Evolutionary conservation across 2,797 vertebrate species (phyloP).

Genomic region (Danio aesculapii): DNA sequence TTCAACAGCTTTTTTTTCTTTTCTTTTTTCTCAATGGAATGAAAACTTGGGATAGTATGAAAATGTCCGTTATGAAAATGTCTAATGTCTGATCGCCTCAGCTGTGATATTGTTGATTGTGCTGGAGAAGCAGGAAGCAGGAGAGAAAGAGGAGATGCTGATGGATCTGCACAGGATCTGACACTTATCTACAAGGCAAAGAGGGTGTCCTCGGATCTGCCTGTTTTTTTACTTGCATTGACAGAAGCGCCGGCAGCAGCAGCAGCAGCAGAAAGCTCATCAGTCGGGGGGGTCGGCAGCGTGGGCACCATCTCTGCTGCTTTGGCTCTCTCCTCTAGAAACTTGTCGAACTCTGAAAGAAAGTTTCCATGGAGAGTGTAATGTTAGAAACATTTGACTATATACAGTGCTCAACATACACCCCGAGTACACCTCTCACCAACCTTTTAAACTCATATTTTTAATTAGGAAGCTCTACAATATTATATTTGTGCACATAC

Average conservation of each 20-base stretch:
- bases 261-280: constrained; percentile 75
- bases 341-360: constrained; percentile 93
- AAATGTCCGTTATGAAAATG: constrained; percentile 52
- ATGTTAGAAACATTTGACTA: too few relatives aligned
- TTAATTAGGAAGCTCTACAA: too few relatives aligned
- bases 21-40: constrained; percentile 6
- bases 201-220: constrained; percentile 87
- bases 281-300: constrained; percentile 86
- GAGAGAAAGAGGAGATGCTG: constrained; percentile 46
- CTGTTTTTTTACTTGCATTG: constrained; percentile 85
- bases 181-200: constrained; percentile 84
- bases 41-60: constrained; percentile 45
- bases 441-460: too few relatives aligned
- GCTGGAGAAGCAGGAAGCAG: constrained; percentile 49
- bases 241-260: constrained; percentile 70
- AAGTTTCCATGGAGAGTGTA: neutral
- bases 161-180: constrained; percentile 36
- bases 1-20: constrained; percentile 11
- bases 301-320: constrained; percentile 90
- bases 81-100: constrained; percentile 28
- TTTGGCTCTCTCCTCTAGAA: constrained; percentile 97
- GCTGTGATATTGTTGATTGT: constrained; percentile 29
- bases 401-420: too few relatives aligned
- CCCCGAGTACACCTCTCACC: too few relatives aligned
- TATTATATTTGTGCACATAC: too few relatives aligned